Conservation (phyloP, 2,113 vertebrate genomes). For the Anser cygnoides region DNA sequence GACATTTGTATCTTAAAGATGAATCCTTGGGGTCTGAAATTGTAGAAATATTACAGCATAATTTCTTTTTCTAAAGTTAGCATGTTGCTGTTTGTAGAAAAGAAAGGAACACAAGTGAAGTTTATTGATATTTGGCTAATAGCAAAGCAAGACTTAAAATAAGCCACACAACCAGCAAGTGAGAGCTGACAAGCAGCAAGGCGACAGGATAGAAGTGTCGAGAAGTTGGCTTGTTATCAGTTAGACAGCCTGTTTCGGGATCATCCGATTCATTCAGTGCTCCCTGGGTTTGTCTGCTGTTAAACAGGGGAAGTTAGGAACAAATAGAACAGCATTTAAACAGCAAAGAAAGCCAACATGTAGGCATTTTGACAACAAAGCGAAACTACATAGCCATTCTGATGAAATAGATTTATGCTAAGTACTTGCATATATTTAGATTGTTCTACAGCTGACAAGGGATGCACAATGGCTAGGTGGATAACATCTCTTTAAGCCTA, state of each 20-base stretch:
- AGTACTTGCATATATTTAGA: background rate
- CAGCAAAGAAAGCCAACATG: slow-evolving; percentile 67
- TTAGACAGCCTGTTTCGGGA: slow-evolving; percentile 92
- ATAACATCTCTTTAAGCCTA: background rate
- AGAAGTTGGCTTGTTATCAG: slow-evolving; percentile 97
- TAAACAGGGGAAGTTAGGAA: slow-evolving; percentile 80
- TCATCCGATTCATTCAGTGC: slow-evolving; percentile 93
- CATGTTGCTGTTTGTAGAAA: slow-evolving; percentile 78
- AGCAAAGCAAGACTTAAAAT: slow-evolving; percentile 99
- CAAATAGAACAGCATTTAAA: slow-evolving; percentile 76
- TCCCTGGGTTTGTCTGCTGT: slow-evolving; percentile 94
- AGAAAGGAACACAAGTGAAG: slow-evolving; percentile 72
- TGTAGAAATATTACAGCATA: slow-evolving; percentile 79
- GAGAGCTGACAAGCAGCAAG: slow-evolving; percentile 99
- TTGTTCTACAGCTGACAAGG: background rate
- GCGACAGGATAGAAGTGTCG: slow-evolving; percentile 99
- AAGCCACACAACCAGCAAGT: slow-evolving; percentile 99
- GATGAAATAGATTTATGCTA: background rate
- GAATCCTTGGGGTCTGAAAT: slow-evolving; percentile 72
- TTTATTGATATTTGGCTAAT: slow-evolving; percentile 99
- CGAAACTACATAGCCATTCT: background rate
- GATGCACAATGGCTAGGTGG: background rate
- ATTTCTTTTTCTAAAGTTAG: slow-evolving; percentile 64
- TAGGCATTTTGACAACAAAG: slow-evolving; percentile 52
- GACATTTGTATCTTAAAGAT: slow-evolving; percentile 67